A percentile compares a stretch with the other conserved stretches of the same genome.
These are phyloP conservation scores for Junco hyemalis DNA, from an alignment of 2,113 vertebrate species.

Conservation along the genomic window DNA sequence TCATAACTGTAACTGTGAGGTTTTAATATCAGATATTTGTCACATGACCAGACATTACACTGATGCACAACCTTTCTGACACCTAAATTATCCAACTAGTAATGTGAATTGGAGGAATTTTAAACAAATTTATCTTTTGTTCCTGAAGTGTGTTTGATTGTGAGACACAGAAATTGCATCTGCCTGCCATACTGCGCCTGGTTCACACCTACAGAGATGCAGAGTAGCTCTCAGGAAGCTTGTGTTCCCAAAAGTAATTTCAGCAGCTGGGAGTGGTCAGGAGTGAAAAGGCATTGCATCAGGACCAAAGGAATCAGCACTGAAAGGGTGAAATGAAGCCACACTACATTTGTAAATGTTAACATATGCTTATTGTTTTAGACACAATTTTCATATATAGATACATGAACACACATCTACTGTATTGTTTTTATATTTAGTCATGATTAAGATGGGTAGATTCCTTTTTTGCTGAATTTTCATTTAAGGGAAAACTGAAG, in stretches of 20 bases:
- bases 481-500: neutral
- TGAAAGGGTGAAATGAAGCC: neutral
- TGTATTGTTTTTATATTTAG: neutral
- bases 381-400: neutral
- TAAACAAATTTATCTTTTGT: neutral
- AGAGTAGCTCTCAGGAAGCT: neutral
- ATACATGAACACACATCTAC: neutral
- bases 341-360: neutral
- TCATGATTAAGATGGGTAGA: neutral
- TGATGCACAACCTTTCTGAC: neutral
- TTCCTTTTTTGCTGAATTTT: neutral
- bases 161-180: neutral
- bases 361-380: neutral
- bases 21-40: neutral
- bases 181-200: neutral
- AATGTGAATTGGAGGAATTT: neutral
- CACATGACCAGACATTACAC: neutral
- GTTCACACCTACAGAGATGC: neutral
- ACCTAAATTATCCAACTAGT: neutral
- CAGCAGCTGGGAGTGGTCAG: neutral
- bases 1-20: neutral
- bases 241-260: neutral
- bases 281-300: neutral
- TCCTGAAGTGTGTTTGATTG: neutral
- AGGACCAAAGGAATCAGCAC: neutral